Evolutionary conservation across 2,797 vertebrate genomes (phyloP), one percentile per base, ranked within the genome.

Genomic region (Cygnus olor): DNA sequence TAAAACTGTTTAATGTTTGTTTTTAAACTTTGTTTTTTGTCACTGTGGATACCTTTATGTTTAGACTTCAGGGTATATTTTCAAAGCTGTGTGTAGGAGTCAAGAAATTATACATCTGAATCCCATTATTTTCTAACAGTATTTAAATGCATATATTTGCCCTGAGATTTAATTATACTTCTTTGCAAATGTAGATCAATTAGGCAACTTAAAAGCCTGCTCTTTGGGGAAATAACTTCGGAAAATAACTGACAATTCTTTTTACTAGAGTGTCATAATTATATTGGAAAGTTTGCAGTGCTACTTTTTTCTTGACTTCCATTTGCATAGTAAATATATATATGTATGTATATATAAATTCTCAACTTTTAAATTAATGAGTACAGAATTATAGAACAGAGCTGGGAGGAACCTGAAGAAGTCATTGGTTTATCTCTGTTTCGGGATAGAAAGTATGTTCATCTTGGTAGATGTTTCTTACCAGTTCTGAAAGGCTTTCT

Each of bases 141-240:
- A 88, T 85, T 81, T 96, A 87, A 91, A 71, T 71, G 54, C 60
- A 85, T 93, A 68, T 88, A 79, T 96, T 95, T 95, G 64, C 85
- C 65, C 58, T 86, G 85, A 93, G 76, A 96, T 96, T 94, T 95
- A 86, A 94, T 97, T 95, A 92, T 73, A 86, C 16, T 51, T 78
- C 65, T 89, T 94, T 90, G 53, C 87, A 93, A 80, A 79, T 58
- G 49, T 78, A 90, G 83, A 95, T 95, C 88, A 96, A 81, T 90
- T 94, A 95, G 45, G 60, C 19, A 93, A 70, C 77, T 87, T 78
- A 78, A 88, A 95, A 96, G 36, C 9, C 10, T 81, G 30, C 57
- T 89, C 71, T 93, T 89, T 85, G 32, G 73, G 90, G 84, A 85
- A 90, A 94, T 81, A 58, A 73, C 40, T 44, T n/a, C 32, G 58